A percentile compares a stretch with the other conserved stretches of the same genome.
These are phyloP conservation scores for Ferrisia virgata DNA, from an alignment of 2,888 invertebrate genomes.

Conservation along the genomic window DNA sequence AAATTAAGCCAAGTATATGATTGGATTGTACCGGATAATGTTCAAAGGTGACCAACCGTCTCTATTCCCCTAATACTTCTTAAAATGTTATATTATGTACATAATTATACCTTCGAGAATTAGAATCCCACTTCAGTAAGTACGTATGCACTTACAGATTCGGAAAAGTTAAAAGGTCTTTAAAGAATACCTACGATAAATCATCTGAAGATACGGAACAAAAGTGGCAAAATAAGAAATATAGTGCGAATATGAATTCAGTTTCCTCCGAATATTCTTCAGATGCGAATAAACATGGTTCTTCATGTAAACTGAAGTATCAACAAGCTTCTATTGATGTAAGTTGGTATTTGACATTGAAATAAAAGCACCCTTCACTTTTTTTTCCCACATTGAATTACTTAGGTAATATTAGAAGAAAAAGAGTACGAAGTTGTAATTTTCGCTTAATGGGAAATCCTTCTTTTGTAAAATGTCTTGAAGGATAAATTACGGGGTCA, in stretches of 20 bases:
- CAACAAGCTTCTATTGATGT: slow-evolving; percentile 39
- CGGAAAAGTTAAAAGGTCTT: slow-evolving; percentile 34
- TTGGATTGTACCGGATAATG: slow-evolving; percentile 73
- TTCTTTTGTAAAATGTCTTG: not conserved
- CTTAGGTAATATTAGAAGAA: not conserved
- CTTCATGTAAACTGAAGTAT: slow-evolving; percentile 32
- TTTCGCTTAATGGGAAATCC: not conserved
- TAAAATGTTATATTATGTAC: too few species aligned
- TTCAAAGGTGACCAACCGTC: not conserved
- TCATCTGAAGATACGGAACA: not conserved
- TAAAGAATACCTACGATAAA: not conserved
- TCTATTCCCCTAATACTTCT: too few species aligned
- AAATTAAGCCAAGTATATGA: slow-evolving; percentile 89
- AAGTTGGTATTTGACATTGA: too few species aligned
- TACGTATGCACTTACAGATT: not conserved
- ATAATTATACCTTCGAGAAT: not conserved
- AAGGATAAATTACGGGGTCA: not conserved
- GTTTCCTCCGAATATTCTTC: not conserved
- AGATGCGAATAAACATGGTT: not conserved
- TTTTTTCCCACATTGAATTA: not conserved
- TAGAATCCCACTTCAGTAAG: too few species aligned
- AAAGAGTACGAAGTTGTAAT: not conserved
- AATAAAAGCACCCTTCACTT: too few species aligned
- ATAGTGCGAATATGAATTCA: slow-evolving; percentile 10
- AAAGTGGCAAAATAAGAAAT: slow-evolving; percentile 25